These are phyloP conservation scores for Pogonognathellus flavescens DNA, from an alignment of 1,140 invertebrate genomes.

Conservation along the genomic window DNA sequence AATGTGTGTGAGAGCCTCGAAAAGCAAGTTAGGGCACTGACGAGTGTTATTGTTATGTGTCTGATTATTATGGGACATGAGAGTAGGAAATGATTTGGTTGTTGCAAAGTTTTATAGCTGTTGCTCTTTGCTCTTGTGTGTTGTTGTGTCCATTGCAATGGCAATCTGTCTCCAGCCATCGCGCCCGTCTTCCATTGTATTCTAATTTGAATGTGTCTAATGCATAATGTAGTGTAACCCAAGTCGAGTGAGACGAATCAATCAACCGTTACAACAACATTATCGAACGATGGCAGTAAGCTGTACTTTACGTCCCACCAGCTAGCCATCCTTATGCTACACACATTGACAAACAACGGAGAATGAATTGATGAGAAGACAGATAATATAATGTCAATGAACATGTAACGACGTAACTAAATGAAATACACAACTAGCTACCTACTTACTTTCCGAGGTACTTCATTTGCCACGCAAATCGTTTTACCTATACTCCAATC, in stretches of 20 bases:
- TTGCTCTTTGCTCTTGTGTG: conserved; percentile 23
- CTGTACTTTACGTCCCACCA: too few relatives aligned
- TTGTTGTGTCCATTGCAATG: not conserved
- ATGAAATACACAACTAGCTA: too few relatives aligned
- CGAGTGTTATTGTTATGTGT: not conserved
- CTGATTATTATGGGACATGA: not conserved
- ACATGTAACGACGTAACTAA: too few relatives aligned
- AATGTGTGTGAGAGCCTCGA: not conserved
- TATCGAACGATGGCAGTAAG: conserved; percentile 6
- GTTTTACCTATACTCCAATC: too few relatives aligned
- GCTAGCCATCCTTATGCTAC: too few relatives aligned
- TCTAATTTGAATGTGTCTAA: conserved; percentile 43
- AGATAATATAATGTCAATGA: too few relatives aligned
- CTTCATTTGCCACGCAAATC: too few relatives aligned
- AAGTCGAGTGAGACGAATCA: conserved; percentile 46
- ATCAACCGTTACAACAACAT: conserved; percentile 38
- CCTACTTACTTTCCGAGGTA: too few relatives aligned
- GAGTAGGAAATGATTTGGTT: not conserved
- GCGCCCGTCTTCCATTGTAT: conserved; percentile 40
- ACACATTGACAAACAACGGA: too few relatives aligned
- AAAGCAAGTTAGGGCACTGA: not conserved
- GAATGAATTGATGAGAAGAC: too few relatives aligned
- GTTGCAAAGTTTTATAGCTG: conserved; percentile 2
- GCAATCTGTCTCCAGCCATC: conserved; percentile 17
- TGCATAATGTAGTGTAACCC: conserved; percentile 49